Base-by-base conservation (phyloP, 1,140 invertebrate species). In the Drosophila ananassae region DNA sequence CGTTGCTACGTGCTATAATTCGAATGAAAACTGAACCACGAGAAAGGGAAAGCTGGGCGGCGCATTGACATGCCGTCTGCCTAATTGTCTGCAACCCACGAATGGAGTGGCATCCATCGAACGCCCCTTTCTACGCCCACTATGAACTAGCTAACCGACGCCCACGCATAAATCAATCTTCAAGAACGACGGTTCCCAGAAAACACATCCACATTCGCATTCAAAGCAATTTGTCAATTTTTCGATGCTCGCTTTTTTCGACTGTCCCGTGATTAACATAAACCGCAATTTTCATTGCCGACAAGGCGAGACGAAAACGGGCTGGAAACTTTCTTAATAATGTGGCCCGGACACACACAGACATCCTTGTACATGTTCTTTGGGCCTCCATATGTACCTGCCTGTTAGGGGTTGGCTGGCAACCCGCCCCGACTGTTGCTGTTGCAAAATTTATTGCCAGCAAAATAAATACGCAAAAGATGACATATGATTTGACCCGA, bases 401-500 rank as follows among this genome's bases (percentile, higher is more conserved):
- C 60, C 62, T 32, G 24, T 13, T 25, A 7, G 47, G 58, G 58
- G 48, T 53, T 51, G 54, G 22, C 34, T 37, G 34, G 12, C 12
- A n/a, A 10, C 50, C 48, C 12, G 39, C 39, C 50, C 37, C 28
- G 37, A 41, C 73, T 69, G 64, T 77, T 76, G 63, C 73, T 69
- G 75, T 61, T 82, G 63, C 66, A 77, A 73, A 84, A 80, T 84
- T 73, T 80, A 68, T 68, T 79, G 54, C 68, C 75, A 47, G 56
- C 81, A 63, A 77, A 85, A 85, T 84, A 84, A 80, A 85, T 85
- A 85, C 77, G 83, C 77, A 83, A 82, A 89, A 89, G 84, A 89
- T 89, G 83, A 89, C 83, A 89, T 89, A 89, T 83, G 83, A 89
- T 89, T 89, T 77, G 84, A 89, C 58, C 81, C 64, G 69, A 66